Evolutionary conservation across 2,888 invertebrate species (phyloP).

Genomic region (Eupithecia abbreviata): DNA sequence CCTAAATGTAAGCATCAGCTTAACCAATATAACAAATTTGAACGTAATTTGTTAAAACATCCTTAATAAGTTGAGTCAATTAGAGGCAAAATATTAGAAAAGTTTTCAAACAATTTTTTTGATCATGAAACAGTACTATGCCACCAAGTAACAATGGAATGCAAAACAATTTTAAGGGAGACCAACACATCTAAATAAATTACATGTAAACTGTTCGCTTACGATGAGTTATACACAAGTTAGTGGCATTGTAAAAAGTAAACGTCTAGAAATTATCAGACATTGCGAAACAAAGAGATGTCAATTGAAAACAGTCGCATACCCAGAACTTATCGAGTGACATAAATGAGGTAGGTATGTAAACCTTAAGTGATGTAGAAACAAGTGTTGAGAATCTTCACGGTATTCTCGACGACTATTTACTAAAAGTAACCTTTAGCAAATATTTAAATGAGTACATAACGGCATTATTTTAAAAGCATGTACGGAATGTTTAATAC

Average conservation of each 20-base stretch:
- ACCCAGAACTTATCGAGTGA: conserved; percentile 32
- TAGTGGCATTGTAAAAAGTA: conserved; percentile 11
- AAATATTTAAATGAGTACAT: not conserved
- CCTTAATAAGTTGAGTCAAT: not conserved
- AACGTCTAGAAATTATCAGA: conserved; percentile 20
- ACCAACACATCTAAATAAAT: not conserved
- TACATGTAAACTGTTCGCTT: not conserved
- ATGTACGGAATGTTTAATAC: not conserved
- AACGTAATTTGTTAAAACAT: conserved; percentile 15
- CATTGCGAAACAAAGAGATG: conserved; percentile 26
- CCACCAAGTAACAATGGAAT: not conserved
- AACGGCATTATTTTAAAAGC: not conserved
- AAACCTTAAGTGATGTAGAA: conserved; percentile 1
- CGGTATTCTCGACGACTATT: not conserved
- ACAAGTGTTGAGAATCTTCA: conserved; percentile 4
- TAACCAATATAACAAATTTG: not conserved
- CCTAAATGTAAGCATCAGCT: not conserved
- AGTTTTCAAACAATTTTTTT: not conserved
- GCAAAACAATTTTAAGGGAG: not conserved
- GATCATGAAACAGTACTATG: not conserved
- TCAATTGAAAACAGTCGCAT: conserved; percentile 24
- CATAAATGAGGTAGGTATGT: conserved; percentile 20
- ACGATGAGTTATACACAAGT: not conserved
- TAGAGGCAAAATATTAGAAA: not conserved
- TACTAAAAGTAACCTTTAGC: not conserved